Base-by-base conservation (phyloP, 2,797 vertebrate genomes). In the Petrocephalus schoutedeni region DNA sequence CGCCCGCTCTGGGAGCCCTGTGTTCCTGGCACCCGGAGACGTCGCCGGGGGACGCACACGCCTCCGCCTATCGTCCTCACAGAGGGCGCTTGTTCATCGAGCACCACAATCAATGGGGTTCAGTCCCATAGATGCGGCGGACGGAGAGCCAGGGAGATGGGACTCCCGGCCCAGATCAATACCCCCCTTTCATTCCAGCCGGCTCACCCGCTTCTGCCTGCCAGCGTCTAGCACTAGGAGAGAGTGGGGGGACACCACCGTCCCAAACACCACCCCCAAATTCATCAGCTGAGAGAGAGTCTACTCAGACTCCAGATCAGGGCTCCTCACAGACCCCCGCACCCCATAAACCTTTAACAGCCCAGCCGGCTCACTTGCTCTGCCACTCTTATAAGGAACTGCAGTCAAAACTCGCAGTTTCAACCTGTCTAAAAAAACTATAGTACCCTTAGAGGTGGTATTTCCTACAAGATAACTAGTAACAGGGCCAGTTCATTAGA, bases 81-180 rank as follows among this genome's bases (percentile, higher is more conserved):
- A 32, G 58, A 92, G 89, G 57, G 28, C 64, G 90, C 90, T 91
- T 93, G 86, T 89, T 89, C 61, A 10, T 87, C 87, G 90, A 92
- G 90, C 91, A 91, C 87, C 90, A 93, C 90, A 90, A 95, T 96
- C 94, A 95, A 96, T 94, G 71, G 93, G 95, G 92, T 91, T 93
- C 92, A 95, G 94, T 96, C 94, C 95, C 86, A 88, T 77, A 51
- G 90, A 90, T 90, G 96, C 94, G 95, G 96, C 94, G 92, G 92
- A 96, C 94, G 96, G 94, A 96, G 95, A 92, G 93, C 93, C 85
- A 91, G 92, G 91, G 90, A 93, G 92, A 94, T 91, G 92, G 93
- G 93, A 93, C 92, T 92, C 89, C 94, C 89, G 90, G 92, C 91
- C 91, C 87, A 77, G 87, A 92, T 92, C 95, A 96, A 96, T 95